Conservation (phyloP, 2,888 invertebrate genomes). For the Octodonta nipae region DNA sequence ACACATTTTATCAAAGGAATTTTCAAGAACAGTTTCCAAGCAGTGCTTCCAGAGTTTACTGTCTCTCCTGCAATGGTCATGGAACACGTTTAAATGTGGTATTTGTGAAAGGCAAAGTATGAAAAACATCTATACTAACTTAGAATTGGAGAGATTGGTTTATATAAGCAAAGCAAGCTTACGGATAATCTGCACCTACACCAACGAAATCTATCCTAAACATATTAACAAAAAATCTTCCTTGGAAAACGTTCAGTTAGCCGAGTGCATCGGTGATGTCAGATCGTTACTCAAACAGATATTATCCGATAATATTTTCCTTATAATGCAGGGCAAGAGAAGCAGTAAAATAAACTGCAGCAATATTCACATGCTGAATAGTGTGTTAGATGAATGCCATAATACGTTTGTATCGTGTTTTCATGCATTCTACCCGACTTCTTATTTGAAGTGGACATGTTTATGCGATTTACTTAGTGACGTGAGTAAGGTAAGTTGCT, state of each 20-base stretch:
- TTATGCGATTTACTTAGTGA: conserved; percentile 69
- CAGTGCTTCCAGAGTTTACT: conserved; percentile 76
- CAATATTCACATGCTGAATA: conserved; percentile 50
- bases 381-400: conserved; percentile 79
- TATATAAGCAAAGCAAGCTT: conserved; percentile 76
- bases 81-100: conserved; percentile 70
- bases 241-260: conserved; percentile 62
- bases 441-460: conserved; percentile 83
- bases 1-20: conserved; percentile 72
- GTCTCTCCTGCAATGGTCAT: conserved; percentile 79
- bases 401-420: conserved; percentile 83
- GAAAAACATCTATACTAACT: conserved; percentile 40
- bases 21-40: conserved; percentile 74
- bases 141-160: conserved; percentile 69
- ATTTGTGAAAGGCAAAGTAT: conserved; percentile 43
- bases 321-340: conserved; percentile 26
- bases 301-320: conserved; percentile 56
- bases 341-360: conserved; percentile 37
- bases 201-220: conserved; percentile 84
- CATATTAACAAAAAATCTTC: conserved; percentile 36
- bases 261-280: conserved; percentile 77
- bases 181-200: conserved; percentile 68
- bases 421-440: conserved; percentile 91
- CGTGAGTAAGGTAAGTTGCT: conserved; percentile 47
- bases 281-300: conserved; percentile 69